Percentiles rank a stretch among this genome's conserved stretches.
These are phyloP conservation scores for Bubo scandiacus DNA, from an alignment of 2,113 vertebrate genomes.

Conservation along the genomic window DNA sequence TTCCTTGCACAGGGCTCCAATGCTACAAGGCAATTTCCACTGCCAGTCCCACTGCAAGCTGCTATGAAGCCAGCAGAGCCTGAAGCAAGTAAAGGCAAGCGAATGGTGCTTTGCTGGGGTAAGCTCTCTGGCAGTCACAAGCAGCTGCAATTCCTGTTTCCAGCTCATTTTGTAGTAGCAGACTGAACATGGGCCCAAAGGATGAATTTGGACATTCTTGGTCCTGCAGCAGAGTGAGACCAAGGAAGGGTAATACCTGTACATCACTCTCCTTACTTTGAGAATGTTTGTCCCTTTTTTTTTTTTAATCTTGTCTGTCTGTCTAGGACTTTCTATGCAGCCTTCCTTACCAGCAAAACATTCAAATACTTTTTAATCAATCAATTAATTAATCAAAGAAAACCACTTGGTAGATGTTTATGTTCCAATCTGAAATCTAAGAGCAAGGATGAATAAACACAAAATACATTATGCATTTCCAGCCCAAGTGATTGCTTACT, in stretches of 20 bases:
- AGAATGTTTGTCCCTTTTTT: neutral
- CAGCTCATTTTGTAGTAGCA: neutral
- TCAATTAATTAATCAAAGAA: neutral
- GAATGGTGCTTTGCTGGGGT: neutral
- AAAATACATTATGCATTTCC: neutral
- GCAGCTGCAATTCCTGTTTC: neutral
- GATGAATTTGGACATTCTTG: neutral
- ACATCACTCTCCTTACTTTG: neutral
- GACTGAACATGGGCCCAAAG: neutral
- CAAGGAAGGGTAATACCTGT: neutral
- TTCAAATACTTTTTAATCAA: neutral
- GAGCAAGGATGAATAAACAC: neutral
- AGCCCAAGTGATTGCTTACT: neutral
- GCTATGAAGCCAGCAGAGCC: neutral
- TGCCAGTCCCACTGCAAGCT: neutral
- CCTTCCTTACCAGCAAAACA: neutral
- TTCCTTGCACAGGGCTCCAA: rapidly evolving
- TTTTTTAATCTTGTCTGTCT: no score
- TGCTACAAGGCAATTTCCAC: neutral
- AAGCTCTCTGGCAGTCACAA: neutral
- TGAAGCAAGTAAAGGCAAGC: neutral
- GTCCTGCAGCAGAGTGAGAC: neutral
- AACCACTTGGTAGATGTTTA: neutral
- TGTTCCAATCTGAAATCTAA: neutral
- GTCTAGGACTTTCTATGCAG: neutral